These are phyloP conservation scores for Scrobipalpa costella DNA, from an alignment of 2,888 invertebrate species.

Conservation along the genomic window DNA sequence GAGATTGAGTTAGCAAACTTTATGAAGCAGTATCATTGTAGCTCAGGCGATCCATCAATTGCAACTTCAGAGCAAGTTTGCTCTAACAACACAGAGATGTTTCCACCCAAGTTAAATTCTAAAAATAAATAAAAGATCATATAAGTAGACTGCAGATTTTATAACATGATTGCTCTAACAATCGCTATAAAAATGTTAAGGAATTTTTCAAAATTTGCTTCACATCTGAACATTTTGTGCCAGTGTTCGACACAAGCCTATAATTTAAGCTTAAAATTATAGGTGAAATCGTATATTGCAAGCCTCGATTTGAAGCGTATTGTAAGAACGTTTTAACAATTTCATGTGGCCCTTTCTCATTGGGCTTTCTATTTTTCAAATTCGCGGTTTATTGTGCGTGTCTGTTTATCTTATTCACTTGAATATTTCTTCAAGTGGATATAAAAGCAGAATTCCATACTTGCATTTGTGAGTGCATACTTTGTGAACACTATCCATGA, in stretches of 20 bases:
- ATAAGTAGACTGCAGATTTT: constrained; percentile 21
- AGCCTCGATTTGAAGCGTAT: constrained; percentile 57
- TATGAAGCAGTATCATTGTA: constrained; percentile 20
- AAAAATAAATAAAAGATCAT: constrained; percentile 24
- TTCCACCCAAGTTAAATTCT: constrained; percentile 16
- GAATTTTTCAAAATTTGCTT: constrained; percentile 31
- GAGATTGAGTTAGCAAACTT: constrained; percentile 23
- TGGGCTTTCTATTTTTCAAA: constrained; percentile 58
- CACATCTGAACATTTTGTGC: constrained; percentile 31
- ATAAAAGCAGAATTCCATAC: neutral
- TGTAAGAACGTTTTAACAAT: constrained; percentile 52
- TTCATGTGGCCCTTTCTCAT: constrained; percentile 59
- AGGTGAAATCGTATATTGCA: constrained; percentile 58
- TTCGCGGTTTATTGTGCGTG: constrained; percentile 41
- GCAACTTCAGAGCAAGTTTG: constrained; percentile 23
- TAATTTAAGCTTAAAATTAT: constrained; percentile 60
- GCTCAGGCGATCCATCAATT: constrained; percentile 20
- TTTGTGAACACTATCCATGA: neutral
- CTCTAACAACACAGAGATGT: constrained; percentile 17
- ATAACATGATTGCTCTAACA: constrained; percentile 27
- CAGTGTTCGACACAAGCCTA: constrained; percentile 47
- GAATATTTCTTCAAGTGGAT: constrained; percentile 18
- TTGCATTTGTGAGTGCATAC: constrained; percentile 10
- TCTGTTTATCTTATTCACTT: constrained; percentile 36
- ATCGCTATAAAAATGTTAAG: neutral